Base-by-base conservation (phyloP, 1,140 invertebrate species). In the Colletes latitarsis region DNA sequence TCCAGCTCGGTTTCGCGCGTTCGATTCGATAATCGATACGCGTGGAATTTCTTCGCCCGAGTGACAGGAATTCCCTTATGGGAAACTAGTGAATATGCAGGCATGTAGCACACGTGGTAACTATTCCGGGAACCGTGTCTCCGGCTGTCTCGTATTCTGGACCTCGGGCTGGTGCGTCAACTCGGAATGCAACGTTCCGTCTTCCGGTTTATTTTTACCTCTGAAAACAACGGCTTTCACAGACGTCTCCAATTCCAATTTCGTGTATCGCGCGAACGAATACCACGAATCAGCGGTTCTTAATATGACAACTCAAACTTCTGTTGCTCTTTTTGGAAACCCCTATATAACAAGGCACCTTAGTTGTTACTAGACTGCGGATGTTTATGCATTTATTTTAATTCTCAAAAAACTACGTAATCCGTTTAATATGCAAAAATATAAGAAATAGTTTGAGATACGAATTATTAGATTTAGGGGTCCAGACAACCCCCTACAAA, bases 11-110 rank as follows among this genome's bases (percentile, higher is more conserved):
- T 76, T 17, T 17, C 41, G 17, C 4, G 1, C 19, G 53, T 14
- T 63, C 49, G 52, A 41, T 30, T 64, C 77, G 49, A 79, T 66
- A 79, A 79, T 79, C 70, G 58, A 79, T 79, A 9, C 70, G 17
- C 9, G 68, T n/a, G 52, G 49, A 79, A 66, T 79, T 73, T 73
- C 77, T 79, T 79, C 68, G 58, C 15, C 55, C 70, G 69, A 79
- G 69, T 79, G 77, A 79, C 77, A 79, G 71, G 77, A 79, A 79
- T 79, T 79, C 77, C 60, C 77, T 79, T 79, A 79, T 79, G 70
- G 70, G 52, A 55, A 63, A 43, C 70, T 79, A 70, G 77, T 73
- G 77, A 79, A 79, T 79, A 79, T 79, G 77, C 69, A 79, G 70
- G 70, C 60, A 79, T 64, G 77, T 79, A 66, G 69, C 68, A 73